These are phyloP conservation scores for Ochotona curzoniae DNA, from an alignment of 2,113 vertebrate genomes.

Conservation along the genomic window DNA sequence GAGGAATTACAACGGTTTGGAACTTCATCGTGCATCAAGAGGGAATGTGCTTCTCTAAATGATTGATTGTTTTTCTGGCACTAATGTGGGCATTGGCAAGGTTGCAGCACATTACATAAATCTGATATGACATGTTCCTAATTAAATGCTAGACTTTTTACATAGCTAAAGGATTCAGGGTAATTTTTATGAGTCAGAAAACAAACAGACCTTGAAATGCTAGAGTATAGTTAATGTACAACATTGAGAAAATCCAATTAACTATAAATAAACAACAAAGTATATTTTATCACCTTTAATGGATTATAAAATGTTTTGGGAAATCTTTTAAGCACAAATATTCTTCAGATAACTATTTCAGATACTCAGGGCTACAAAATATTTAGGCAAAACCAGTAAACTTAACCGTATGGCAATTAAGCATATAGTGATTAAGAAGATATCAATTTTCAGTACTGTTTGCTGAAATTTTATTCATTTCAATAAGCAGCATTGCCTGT, in stretches of 20 bases:
- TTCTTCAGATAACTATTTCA: slow-evolving; percentile 26
- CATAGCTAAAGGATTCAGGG: slow-evolving; percentile 53
- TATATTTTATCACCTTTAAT: slow-evolving; percentile 19
- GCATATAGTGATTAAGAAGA: neutral
- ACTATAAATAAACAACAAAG: slow-evolving; percentile 38
- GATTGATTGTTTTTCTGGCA: neutral
- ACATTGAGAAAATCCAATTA: slow-evolving; percentile 53
- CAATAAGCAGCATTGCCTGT: too few relatives aligned
- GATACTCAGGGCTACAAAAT: neutral
- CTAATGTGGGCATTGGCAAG: neutral
- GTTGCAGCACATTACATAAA: slow-evolving; percentile 19
- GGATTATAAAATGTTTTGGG: neutral
- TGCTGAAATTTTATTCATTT: neutral
- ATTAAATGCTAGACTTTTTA: slow-evolving; percentile 58
- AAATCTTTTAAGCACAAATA: neutral
- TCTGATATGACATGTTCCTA: slow-evolving; percentile 49
- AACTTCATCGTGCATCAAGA: neutral
- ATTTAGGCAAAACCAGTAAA: neutral
- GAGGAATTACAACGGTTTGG: neutral
- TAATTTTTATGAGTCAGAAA: slow-evolving; percentile 70
- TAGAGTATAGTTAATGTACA: neutral
- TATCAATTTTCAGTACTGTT: neutral
- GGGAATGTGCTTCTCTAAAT: neutral
- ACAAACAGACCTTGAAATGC: slow-evolving; percentile 57
- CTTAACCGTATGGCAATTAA: neutral